Evolutionary conservation across 2,888 invertebrate species (phyloP).

Genomic region (Carcina quercana): DNA sequence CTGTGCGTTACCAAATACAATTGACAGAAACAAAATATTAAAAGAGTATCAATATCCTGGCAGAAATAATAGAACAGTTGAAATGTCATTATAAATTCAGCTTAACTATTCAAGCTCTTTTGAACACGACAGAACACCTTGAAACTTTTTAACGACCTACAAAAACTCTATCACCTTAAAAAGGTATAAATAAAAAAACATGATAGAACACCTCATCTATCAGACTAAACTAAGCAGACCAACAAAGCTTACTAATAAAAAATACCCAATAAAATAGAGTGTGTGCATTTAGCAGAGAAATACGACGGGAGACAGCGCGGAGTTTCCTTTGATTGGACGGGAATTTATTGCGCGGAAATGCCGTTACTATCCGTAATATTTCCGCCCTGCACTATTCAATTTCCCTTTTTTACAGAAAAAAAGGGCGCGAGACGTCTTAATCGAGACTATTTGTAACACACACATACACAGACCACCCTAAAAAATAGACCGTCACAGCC

Average conservation of each 20-base stretch:
- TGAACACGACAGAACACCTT: too few relatives aligned
- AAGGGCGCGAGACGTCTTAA: slow-evolving; percentile 72
- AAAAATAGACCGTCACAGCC: too few relatives aligned
- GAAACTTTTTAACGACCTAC: too few relatives aligned
- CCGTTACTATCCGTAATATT: slow-evolving; percentile 70
- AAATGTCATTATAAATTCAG: too few relatives aligned
- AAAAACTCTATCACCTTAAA: too few relatives aligned
- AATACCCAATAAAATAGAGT: slow-evolving; percentile 69
- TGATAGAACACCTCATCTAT: slow-evolving; percentile 41
- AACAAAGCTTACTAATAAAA: slow-evolving; percentile 63
- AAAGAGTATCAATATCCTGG: too few relatives aligned
- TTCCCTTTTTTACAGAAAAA: slow-evolving; percentile 70
- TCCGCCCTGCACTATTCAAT: slow-evolving; percentile 69
- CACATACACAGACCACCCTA: too few relatives aligned
- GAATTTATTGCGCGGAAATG: slow-evolving; percentile 75
- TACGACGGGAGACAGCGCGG: slow-evolving; percentile 46
- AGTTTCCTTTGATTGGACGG: slow-evolving; percentile 71
- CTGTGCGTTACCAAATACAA: too few relatives aligned
- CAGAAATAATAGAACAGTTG: too few relatives aligned
- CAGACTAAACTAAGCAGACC: slow-evolving; percentile 55
- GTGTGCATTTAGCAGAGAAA: slow-evolving; percentile 70
- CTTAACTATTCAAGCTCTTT: too few relatives aligned
- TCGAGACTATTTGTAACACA: too few relatives aligned
- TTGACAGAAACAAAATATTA: too few relatives aligned
- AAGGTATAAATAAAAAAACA: background rate